A percentile compares a stretch with the other conserved stretches of the same genome.
phyloP scores from a whole-genome alignment of 2,888 invertebrate genomes.

The Mimumesa dahlbomi region DNA sequence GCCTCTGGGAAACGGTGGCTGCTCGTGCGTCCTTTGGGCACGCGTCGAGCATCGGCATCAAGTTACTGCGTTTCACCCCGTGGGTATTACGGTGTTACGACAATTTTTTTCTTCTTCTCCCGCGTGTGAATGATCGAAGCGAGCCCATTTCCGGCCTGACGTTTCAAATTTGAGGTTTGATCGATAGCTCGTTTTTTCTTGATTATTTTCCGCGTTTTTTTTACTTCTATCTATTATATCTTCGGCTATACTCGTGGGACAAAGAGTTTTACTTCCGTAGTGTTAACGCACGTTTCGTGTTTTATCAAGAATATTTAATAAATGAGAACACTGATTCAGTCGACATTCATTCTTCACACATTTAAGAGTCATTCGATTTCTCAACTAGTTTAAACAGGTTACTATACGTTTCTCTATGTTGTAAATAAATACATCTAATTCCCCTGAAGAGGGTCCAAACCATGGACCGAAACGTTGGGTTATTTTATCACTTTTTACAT shows the following conservation, averaged over 20 bases:
- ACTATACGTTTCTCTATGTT: too few species aligned
- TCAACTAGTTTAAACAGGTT: too few species aligned
- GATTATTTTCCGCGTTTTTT: background rate
- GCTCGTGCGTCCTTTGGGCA: slow-evolving; percentile 33
- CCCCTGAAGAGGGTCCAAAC: too few species aligned
- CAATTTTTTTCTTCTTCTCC: slow-evolving; percentile 46
- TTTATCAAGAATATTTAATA: too few species aligned
- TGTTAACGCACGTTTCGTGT: too few species aligned
- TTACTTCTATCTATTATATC: background rate
- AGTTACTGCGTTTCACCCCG: slow-evolving; percentile 59
- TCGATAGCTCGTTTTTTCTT: slow-evolving; percentile 63
- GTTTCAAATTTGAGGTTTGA: slow-evolving; percentile 58
- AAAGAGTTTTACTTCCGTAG: background rate
- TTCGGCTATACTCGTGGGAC: slow-evolving; percentile 46
- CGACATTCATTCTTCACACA: too few species aligned
- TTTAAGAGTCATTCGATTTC: too few species aligned
- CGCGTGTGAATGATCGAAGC: slow-evolving; percentile 41
- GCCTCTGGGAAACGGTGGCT: slow-evolving; percentile 41
- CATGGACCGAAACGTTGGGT: too few species aligned
- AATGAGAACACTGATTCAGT: too few species aligned
- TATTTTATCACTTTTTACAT: too few species aligned
- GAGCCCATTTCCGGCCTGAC: slow-evolving; percentile 55
- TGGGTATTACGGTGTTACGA: slow-evolving; percentile 62
- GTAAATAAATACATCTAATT: too few species aligned
- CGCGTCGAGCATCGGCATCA: slow-evolving; percentile 58